These are phyloP conservation scores for Corythucha ciliata DNA, from an alignment of 2,888 invertebrate genomes.

Conservation along the genomic window DNA sequence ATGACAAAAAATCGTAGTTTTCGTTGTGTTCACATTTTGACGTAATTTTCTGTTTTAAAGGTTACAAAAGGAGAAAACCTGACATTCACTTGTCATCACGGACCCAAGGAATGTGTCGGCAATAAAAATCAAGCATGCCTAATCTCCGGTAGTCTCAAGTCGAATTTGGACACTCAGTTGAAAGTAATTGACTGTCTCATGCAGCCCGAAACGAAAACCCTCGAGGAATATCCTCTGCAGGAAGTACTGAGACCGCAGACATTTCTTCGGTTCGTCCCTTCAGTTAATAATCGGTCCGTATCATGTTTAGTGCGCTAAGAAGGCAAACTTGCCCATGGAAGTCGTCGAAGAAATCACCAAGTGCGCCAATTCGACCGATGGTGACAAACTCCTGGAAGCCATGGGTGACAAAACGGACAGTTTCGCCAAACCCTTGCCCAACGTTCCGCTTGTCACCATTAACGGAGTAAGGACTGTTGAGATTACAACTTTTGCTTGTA, in stretches of 20 bases:
- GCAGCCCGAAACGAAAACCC: neutral
- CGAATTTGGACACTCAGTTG: constrained; percentile 29
- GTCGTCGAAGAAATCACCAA: constrained; percentile 33
- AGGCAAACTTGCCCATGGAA: neutral
- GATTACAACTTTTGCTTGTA: neutral
- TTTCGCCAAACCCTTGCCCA: constrained; percentile 39
- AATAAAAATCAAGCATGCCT: constrained; percentile 40
- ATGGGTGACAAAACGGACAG: constrained; percentile 41
- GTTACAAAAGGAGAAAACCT: too few relatives aligned
- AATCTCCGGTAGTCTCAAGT: constrained; percentile 25
- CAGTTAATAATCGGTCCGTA: neutral
- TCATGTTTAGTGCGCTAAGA: constrained; percentile 6
- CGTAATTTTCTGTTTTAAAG: neutral
- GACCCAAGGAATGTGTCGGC: constrained; percentile 38
- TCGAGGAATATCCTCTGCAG: neutral
- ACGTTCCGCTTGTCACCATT: constrained; percentile 44
- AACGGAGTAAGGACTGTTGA: constrained; percentile 41
- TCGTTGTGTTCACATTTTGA: neutral
- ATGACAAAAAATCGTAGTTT: constrained; percentile 33
- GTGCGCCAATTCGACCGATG: constrained; percentile 39
- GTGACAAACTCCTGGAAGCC: constrained; percentile 40
- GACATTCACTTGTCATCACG: constrained; percentile 41
- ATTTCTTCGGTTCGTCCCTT: neutral
- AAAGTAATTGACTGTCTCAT: constrained; percentile 38
- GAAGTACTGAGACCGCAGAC: too few relatives aligned